Conservation (phyloP, 1,140 invertebrate genomes). For the Doryteuthis pealeii region DNA sequence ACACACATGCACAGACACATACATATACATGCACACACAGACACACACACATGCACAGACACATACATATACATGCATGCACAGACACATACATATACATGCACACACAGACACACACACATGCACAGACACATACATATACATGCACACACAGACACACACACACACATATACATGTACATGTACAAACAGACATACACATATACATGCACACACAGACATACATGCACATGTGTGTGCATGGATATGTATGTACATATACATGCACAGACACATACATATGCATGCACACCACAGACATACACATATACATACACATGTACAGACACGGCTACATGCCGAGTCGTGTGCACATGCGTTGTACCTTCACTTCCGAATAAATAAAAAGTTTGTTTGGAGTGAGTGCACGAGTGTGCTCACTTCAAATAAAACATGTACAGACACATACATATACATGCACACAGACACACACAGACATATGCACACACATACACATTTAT, state of each 20-base stretch:
- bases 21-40: background rate
- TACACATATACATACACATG: background rate
- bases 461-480: too few species aligned
- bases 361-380: too few species aligned
- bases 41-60: background rate
- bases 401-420: too few species aligned
- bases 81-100: background rate
- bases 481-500: too few species aligned
- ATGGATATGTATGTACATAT: background rate
- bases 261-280: background rate
- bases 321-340: background rate
- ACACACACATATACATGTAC: background rate
- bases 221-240: background rate
- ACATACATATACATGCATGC: background rate
- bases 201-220: background rate
- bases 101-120: background rate
- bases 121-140: background rate
- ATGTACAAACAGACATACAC: background rate
- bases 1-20: background rate
- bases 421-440: background rate
- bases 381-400: too few species aligned
- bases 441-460: background rate
- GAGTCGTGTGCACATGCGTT: too few species aligned
- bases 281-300: too few species aligned
- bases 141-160: background rate